Conservation (phyloP, 2,888 invertebrate species). For the Agrotis clavis region DNA sequence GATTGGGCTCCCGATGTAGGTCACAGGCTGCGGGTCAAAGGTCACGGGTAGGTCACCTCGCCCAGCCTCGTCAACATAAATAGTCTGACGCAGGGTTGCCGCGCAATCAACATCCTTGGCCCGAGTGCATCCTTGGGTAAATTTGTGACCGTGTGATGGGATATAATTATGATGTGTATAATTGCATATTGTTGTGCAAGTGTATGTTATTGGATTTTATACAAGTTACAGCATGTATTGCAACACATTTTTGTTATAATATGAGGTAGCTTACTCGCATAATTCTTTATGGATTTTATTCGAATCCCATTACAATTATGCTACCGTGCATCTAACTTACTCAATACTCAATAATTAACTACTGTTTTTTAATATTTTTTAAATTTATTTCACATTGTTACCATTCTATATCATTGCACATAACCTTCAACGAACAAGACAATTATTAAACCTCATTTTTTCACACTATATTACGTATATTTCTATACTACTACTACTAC, state of each 20-base stretch:
- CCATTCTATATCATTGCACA: background rate
- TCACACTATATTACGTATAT: background rate
- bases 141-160: background rate
- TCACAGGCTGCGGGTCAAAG: constrained; percentile 91
- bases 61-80: constrained; percentile 80
- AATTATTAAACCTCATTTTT: background rate
- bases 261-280: background rate
- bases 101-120: constrained; percentile 35
- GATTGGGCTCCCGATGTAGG: constrained; percentile 87
- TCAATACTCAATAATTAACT: background rate
- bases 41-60: constrained; percentile 88
- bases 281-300: background rate
- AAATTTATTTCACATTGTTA: background rate
- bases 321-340: background rate
- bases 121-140: constrained; percentile 40
- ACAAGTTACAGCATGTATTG: background rate
- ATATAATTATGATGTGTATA: background rate
- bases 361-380: background rate
- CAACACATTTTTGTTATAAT: background rate
- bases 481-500: too few relatives aligned
- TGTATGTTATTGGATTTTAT: background rate
- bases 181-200: constrained; percentile 25
- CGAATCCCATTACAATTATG: background rate
- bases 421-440: background rate
- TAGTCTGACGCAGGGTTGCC: constrained; percentile 75